Base-by-base conservation (phyloP, 2,888 invertebrate genomes). In the Acronicta leporina region DNA sequence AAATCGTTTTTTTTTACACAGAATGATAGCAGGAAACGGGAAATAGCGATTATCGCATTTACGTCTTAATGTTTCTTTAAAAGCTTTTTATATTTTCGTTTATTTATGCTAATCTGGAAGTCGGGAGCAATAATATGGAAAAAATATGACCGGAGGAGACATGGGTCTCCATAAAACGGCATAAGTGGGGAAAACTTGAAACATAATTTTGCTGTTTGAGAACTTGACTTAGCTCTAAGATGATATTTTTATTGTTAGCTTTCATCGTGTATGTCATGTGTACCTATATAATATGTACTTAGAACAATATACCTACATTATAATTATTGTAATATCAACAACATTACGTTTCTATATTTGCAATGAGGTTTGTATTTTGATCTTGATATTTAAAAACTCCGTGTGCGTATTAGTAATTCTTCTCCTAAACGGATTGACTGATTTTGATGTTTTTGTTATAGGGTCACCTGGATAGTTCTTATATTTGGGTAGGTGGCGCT, bases 51-150 rank as follows among this genome's bases (percentile, higher is more conserved):
- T 81, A 82, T 81, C 72, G 75, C 74, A 80, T 80, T 84, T 78
- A 68, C 73, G 73, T 76, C 76, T 77, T 86, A 84, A 85, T 82
- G 79, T 84, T 83, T 82, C 77, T 85, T 84, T 83, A 83, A 88
- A 87, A 87, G 88, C 86, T 86, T 87, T 85, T 82, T 72, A 73
- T 81, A 81, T 85, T 83, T 85, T 79, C 77, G 77, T 80, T 81
- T 86, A 84, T 86, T 86, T 85, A 87, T 86, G 87, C 78, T 86
- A 87, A 87, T 87, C 78, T 80, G 60, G 81, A 85, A 86, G 84
- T 82, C 80, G 81, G 77, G 80, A 82, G 87, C 80, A 84, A 86
- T 88, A 87, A 85, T 82, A 82, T 82, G 75, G 80, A 78, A 81
- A 82, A 87, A 86, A 81, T 87, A 87, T 79, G 73, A 79, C 80